These are phyloP conservation scores for Globia sparganii DNA, from an alignment of 2,888 invertebrate species.

Conservation along the genomic window DNA sequence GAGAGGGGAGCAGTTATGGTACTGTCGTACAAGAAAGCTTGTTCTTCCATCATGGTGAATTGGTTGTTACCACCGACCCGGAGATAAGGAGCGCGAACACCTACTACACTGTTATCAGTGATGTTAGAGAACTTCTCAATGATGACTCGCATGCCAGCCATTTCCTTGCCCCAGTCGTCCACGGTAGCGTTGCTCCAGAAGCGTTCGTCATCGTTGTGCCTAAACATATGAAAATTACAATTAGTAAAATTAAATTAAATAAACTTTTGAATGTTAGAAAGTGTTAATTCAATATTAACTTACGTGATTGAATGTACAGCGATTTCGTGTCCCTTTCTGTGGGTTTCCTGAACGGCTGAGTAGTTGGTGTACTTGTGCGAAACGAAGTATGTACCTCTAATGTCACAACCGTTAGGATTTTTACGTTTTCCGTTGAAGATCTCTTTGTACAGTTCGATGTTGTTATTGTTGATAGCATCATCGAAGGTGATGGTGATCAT, in stretches of 20 bases:
- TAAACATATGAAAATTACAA: conserved; percentile 72
- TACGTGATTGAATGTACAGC: conserved; percentile 98
- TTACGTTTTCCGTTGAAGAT: conserved; percentile 97
- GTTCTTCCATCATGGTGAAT: conserved; percentile 99
- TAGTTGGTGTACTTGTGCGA: conserved; percentile 98
- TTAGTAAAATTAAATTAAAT: conserved; percentile 9
- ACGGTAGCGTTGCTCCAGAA: conserved; percentile 98
- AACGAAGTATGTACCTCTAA: conserved; percentile 97
- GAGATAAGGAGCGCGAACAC: conserved; percentile 96
- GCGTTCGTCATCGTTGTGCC: conserved; percentile 97
- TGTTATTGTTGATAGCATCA: conserved; percentile 98
- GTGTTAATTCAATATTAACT: conserved; percentile 79
- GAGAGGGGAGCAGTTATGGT: conserved; percentile 97
- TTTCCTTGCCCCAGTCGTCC: conserved; percentile 98
- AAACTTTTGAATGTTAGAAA: neutral
- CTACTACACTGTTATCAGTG: conserved; percentile 97
- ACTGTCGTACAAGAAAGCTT: conserved; percentile 98
- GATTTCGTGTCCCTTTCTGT: conserved; percentile 97
- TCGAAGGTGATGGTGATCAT: conserved; percentile 98
- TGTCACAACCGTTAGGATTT: conserved; percentile 98
- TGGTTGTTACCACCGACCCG: conserved; percentile 98
- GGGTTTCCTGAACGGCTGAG: conserved; percentile 97
- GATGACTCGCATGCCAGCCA: conserved; percentile 98
- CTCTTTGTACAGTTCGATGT: conserved; percentile 97
- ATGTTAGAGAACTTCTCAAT: conserved; percentile 97